Evolutionary conservation across 2,888 invertebrate genomes (phyloP).

Genomic region (Andrena flavipes): DNA sequence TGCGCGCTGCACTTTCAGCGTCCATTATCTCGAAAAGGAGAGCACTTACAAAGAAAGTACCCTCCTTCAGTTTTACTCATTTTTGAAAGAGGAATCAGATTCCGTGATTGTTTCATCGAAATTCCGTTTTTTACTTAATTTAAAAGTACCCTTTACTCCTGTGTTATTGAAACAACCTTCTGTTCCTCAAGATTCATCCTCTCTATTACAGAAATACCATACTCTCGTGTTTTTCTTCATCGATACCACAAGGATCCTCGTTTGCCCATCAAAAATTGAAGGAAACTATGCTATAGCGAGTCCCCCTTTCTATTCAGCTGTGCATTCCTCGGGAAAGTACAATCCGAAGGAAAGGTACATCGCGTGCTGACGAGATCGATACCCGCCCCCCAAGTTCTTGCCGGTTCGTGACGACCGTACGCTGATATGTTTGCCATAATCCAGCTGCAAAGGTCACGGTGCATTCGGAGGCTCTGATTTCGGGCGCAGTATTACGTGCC

Average conservation of each 20-base stretch:
- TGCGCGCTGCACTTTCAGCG: too few species aligned
- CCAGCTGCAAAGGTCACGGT: constrained; percentile 47
- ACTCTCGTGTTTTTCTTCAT: neutral
- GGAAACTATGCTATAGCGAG: neutral
- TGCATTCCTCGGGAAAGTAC: constrained; percentile 6
- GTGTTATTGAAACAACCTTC: too few species aligned
- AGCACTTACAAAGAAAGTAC: too few species aligned
- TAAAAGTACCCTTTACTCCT: too few species aligned
- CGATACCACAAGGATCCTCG: neutral
- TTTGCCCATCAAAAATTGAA: neutral
- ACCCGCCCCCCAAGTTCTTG: constrained; percentile 27
- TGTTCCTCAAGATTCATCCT: too few species aligned
- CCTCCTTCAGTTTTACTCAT: too few species aligned
- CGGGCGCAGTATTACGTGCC: neutral
- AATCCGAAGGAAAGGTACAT: constrained; percentile 16
- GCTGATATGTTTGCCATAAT: constrained; percentile 37
- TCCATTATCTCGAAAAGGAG: too few species aligned
- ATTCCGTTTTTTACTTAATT: too few species aligned
- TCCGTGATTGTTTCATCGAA: too few species aligned
- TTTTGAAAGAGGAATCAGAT: too few species aligned
- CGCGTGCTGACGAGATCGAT: constrained; percentile 43
- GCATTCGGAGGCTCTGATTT: constrained; percentile 25
- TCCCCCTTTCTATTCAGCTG: constrained; percentile 38
- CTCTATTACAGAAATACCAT: too few species aligned
- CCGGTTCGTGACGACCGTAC: constrained; percentile 41